A percentile compares a stretch with the other conserved stretches of the same genome.
Evolutionary conservation across 2,113 vertebrate species (phyloP).

Genomic region (Cebus imitator): DNA sequence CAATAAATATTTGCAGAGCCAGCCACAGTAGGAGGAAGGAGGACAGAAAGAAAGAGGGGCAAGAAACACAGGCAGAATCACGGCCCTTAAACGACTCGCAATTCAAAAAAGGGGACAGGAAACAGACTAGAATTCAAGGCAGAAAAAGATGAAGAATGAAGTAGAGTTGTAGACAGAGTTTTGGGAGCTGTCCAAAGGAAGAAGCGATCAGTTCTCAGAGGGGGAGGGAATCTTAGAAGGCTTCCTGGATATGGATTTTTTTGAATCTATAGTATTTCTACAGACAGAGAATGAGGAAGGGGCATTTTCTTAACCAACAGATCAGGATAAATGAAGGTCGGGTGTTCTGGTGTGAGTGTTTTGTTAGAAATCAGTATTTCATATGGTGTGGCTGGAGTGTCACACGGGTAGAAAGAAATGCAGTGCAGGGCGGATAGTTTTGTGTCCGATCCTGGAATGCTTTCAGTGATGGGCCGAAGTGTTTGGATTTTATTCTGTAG

Average conservation of each 20-base stretch:
- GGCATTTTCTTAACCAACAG: neutral
- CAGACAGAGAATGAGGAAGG: neutral
- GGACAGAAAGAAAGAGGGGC: neutral
- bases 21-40: neutral
- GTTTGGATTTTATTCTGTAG: neutral
- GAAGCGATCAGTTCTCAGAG: neutral
- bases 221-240: neutral
- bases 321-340: neutral
- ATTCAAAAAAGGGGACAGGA: neutral
- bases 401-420: too few relatives aligned
- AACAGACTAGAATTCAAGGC: neutral
- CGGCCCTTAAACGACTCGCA: neutral
- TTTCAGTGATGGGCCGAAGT: neutral
- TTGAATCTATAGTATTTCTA: neutral
- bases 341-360: neutral
- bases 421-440: neutral
- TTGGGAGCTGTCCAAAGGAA: neutral
- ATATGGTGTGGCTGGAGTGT: neutral
- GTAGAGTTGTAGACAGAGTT: neutral
- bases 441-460: neutral
- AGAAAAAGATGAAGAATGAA: neutral
- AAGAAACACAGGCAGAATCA: neutral
- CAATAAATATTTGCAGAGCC: neutral
- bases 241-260: neutral
- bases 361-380: neutral